A percentile compares a stretch with the other conserved stretches of the same genome.
Evolutionary conservation across 2,797 vertebrate genomes (phyloP).

Genomic region (Chaetodon trifasciatus): DNA sequence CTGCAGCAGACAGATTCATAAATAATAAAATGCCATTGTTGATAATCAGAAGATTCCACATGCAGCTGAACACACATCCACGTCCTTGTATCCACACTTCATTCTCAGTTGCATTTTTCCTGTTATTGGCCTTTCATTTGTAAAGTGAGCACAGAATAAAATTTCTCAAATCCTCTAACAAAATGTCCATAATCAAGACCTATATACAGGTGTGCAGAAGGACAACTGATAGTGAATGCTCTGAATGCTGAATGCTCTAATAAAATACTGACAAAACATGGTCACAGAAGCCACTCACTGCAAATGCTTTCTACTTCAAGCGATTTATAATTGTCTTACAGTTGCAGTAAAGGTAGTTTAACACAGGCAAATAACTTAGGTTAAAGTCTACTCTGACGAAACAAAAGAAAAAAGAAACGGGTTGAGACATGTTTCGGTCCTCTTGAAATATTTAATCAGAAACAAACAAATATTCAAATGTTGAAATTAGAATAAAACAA

Average conservation of each 20-base stretch:
- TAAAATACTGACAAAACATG: neutral
- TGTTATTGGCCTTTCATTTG: neutral
- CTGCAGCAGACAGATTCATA: neutral
- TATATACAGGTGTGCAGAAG: neutral
- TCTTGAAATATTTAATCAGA: constrained; percentile 14
- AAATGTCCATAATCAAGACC: neutral
- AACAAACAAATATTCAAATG: too few relatives aligned
- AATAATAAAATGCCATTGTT: neutral
- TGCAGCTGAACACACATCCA: neutral
- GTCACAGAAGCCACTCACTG: neutral
- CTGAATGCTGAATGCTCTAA: neutral
- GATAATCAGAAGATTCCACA: too few relatives aligned
- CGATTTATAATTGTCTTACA: neutral
- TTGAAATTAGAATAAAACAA: too few relatives aligned
- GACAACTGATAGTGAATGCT: neutral
- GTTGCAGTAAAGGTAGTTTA: neutral
- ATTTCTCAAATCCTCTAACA: neutral
- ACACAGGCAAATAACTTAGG: neutral
- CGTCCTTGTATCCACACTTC: neutral
- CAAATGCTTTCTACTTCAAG: neutral
- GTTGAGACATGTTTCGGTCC: neutral
- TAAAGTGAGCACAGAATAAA: neutral
- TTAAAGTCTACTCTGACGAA: neutral
- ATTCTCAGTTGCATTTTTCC: neutral
- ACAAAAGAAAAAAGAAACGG: neutral